Evolutionary conservation across 2,797 vertebrate genomes (phyloP), one percentile per base, ranked within the genome.

Genomic region (Darevskia nairensis): DNA sequence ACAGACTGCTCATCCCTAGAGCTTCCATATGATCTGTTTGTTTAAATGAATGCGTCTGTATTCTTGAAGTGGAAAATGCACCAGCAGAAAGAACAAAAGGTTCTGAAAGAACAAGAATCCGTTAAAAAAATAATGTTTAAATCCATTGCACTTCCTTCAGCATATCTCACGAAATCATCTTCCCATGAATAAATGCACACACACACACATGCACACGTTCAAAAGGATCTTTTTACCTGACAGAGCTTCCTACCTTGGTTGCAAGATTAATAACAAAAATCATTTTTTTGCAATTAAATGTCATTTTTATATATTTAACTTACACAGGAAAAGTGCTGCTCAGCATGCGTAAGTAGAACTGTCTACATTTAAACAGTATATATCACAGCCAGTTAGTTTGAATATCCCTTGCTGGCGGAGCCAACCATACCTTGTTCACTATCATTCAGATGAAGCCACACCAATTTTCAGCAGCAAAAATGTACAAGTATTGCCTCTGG

Each of bases 1-100:
- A 71, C 44, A 80, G 88, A 87, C 59, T 88, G 50, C 6, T 88
- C 86, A 78, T 79, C 32, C 66, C 80, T 39, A 0, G 6, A 83
- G 69, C 61, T 72, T 23, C 35, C 81, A 81, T 23, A 91, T 89
- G 72, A 44, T 46, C 88, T 27, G 89, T 32, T 78, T 55, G 71
- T 13, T 35, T 69, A 74, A 86, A 39, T 9, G 23, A 64, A 27
- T 59, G 78, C 82, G 80, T 84, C 8, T 23, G 10, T 82, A 8
- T 39, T 55, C 69, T 85, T 84, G 50, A 71, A 44, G 41, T 76
- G 77, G 61, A 25, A 82, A 0, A 1, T 68, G 86, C 32, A 76
- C 0, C 4, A 0, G 66, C 85, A 75, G 25, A 90, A 88, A 72
- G 2, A 46, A 69, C 74, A 89, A 35, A 87, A 88, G 90, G 69